phyloP scores from a whole-genome alignment of 2,113 vertebrate species.

The Ophthalmolycus amberensis region DNA sequence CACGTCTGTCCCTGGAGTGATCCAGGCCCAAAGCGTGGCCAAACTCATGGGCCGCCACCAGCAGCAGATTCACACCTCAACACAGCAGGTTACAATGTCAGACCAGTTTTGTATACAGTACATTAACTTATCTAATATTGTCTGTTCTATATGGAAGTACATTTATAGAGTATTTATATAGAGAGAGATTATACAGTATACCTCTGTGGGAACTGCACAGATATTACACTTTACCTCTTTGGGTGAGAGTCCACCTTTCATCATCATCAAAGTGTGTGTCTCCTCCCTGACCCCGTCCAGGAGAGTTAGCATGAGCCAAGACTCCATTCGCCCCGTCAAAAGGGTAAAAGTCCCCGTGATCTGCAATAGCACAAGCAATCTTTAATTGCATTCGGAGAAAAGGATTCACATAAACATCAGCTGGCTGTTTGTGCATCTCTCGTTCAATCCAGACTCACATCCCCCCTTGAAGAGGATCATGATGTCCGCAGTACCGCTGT shows the following conservation, averaged over 20 bases:
- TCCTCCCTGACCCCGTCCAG: slow-evolving; percentile 71
- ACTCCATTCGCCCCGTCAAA: slow-evolving; percentile 80
- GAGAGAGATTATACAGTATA: neutral
- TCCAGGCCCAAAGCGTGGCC: slow-evolving; percentile 88
- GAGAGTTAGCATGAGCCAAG: slow-evolving; percentile 82
- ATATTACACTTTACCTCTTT: slow-evolving; percentile 60
- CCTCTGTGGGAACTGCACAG: neutral
- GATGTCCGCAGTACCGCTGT: slow-evolving; percentile 76
- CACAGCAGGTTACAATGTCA: neutral
- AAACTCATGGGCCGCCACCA: slow-evolving; percentile 88
- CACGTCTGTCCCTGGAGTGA: slow-evolving; percentile 80
- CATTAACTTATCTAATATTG: neutral
- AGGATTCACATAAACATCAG: neutral
- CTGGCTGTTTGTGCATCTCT: neutral
- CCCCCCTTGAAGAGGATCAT: slow-evolving; percentile 80
- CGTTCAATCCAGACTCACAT: slow-evolving; percentile 61
- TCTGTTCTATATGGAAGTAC: neutral
- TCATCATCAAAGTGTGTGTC: slow-evolving; percentile 86
- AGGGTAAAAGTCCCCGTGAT: slow-evolving; percentile 80
- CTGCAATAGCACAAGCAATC: slow-evolving; percentile 53
- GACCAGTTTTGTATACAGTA: neutral
- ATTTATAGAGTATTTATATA: neutral
- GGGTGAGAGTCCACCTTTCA: slow-evolving; percentile 79
- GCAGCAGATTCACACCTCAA: slow-evolving; percentile 84
- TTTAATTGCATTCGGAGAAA: neutral